A percentile compares a stretch with the other conserved stretches of the same genome.
Conservation (phyloP, 2,888 invertebrate genomes). For the Hypomecis punctinalis region DNA sequence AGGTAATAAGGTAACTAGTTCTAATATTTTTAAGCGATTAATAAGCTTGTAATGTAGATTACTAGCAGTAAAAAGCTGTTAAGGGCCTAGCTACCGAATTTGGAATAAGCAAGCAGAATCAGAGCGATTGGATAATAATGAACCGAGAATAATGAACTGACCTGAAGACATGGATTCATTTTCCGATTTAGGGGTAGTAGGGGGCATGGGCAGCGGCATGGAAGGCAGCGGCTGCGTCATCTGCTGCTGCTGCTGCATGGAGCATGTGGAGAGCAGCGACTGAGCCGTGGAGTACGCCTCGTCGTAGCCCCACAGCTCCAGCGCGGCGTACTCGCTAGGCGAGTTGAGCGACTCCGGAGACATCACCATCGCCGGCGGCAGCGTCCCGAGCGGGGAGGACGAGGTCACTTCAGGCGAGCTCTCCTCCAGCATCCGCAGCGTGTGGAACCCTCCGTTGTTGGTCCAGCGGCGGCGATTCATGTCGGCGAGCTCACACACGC, state of each 20-base stretch:
- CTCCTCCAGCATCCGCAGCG: constrained; percentile 88
- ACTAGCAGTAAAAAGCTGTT: no score
- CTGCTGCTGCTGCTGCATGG: constrained; percentile 72
- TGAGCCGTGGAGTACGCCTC: constrained; percentile 79
- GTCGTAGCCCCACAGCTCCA: constrained; percentile 93
- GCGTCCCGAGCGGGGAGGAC: constrained; percentile 88
- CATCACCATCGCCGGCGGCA: constrained; percentile 90
- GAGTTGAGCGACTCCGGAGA: constrained; percentile 91
- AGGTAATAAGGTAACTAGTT: no score
- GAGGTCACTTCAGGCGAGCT: constrained; percentile 91
- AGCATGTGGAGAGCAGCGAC: constrained; percentile 78
- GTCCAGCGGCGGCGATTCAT: constrained; percentile 93
- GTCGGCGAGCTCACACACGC: constrained; percentile 81
- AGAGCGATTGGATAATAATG: no score
- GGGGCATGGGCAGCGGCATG: constrained; percentile 80
- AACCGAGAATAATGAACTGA: constrained; percentile 50
- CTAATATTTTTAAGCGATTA: no score
- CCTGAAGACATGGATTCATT: constrained; percentile 84
- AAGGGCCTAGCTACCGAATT: no score
- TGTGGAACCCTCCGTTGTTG: constrained; percentile 88
- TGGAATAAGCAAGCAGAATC: neutral
- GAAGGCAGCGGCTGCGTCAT: constrained; percentile 83
- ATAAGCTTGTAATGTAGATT: no score
- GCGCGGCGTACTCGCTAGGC: constrained; percentile 89
- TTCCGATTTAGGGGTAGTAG: constrained; percentile 82